Percentiles rank a stretch among this genome's conserved stretches.
phyloP scores from a whole-genome alignment of 2,113 vertebrate genomes.

The Poeciliopsis retropinna region DNA sequence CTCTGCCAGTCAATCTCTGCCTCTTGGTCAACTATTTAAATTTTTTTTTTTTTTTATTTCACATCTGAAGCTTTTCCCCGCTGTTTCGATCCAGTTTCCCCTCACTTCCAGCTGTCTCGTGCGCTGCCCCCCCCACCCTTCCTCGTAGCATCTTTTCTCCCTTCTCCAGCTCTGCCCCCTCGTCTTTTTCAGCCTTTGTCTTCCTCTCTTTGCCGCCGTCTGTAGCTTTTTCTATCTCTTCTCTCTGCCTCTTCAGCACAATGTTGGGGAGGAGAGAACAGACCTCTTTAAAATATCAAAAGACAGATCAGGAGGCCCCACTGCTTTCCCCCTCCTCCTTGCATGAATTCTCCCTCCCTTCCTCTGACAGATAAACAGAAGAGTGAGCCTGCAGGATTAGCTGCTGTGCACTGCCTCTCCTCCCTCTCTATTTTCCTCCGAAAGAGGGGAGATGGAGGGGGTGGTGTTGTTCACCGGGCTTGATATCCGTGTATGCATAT shows the following conservation, averaged over 20 bases:
- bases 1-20: constrained; percentile 70
- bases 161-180: constrained; percentile 47
- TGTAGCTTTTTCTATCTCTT: constrained; percentile 49
- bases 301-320: constrained; percentile 73
- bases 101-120: constrained; percentile 55
- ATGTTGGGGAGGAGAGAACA: constrained; percentile 73
- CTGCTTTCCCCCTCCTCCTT: constrained; percentile 53
- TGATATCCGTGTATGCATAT: constrained; percentile 57
- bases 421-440: constrained; percentile 69
- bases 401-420: constrained; percentile 59
- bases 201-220: constrained; percentile 25
- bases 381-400: constrained; percentile 76
- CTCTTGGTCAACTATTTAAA: constrained; percentile 55
- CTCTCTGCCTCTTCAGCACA: constrained; percentile 45
- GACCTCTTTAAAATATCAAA: constrained; percentile 84
- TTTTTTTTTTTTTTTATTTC: constrained; percentile 65
- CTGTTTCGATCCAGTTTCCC: constrained; percentile 58
- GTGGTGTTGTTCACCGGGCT: constrained; percentile 56
- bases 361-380: constrained; percentile 69
- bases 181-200: constrained; percentile 45
- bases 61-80: constrained; percentile 54
- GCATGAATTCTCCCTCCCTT: constrained; percentile 59
- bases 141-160: constrained; percentile 27
- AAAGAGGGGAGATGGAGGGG: constrained; percentile 57
- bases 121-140: constrained; percentile 39